phyloP scores from a whole-genome alignment of 2,113 vertebrate species.

The Cranoglanis bouderius region DNA sequence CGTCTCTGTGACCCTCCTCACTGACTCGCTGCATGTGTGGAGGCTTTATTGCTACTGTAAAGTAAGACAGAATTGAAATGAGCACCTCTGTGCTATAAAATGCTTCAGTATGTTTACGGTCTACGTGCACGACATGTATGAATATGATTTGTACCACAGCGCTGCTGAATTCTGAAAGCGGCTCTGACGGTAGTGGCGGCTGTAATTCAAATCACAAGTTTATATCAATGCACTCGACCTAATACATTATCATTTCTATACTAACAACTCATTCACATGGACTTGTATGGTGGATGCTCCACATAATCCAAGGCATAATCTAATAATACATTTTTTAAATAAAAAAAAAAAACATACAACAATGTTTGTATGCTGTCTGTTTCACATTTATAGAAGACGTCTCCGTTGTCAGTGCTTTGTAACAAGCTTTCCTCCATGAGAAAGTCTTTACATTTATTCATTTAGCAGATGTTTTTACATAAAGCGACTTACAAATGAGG shows the following conservation, averaged over 20 bases:
- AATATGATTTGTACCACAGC: not conserved
- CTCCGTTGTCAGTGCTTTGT: not conserved
- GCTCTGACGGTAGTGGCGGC: not conserved
- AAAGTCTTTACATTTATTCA: too few relatives aligned
- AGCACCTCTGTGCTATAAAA: constrained; percentile 3
- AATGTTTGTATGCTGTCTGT: not conserved
- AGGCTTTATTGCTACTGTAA: constrained; percentile 38
- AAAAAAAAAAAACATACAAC: not conserved
- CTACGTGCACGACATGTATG: not conserved
- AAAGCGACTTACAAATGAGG: too few relatives aligned
- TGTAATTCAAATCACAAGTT: not conserved
- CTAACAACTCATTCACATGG: not conserved
- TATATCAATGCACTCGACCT: not conserved
- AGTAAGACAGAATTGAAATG: not conserved
- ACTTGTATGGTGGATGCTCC: not conserved
- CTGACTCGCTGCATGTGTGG: constrained; percentile 29
- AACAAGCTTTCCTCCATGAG: not conserved
- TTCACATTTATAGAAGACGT: not conserved
- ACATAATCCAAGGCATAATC: not conserved
- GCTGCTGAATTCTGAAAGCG: not conserved
- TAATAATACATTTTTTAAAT: not conserved
- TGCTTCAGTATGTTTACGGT: not conserved
- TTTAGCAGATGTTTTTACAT: too few relatives aligned
- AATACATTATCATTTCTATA: not conserved
- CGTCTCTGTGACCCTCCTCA: constrained; percentile 37